phyloP scores from a whole-genome alignment of 1,140 invertebrate species.

The Drosophila pachea region DNA sequence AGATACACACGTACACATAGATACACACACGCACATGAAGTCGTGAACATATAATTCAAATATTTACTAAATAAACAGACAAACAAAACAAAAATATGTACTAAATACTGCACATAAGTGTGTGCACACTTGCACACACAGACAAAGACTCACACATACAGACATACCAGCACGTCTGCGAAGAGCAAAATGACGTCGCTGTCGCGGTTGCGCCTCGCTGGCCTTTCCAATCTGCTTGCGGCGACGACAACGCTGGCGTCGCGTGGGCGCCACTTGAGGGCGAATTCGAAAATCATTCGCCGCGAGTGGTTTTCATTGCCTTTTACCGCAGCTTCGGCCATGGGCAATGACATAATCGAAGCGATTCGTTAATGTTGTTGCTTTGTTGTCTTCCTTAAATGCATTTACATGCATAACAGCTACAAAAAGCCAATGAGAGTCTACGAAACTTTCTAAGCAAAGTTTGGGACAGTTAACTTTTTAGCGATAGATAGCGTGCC shows the following conservation, averaged over 20 bases:
- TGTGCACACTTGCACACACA: constrained; percentile 6
- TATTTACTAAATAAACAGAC: constrained; percentile 68
- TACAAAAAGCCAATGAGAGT: background rate
- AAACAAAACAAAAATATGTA: constrained; percentile 32
- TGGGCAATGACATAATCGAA: constrained; percentile 43
- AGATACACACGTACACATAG: constrained; percentile 38
- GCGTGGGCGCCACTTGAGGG: constrained; percentile 60
- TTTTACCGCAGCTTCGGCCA: constrained; percentile 28
- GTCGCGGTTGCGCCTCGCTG: constrained; percentile 65
- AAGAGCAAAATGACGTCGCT: constrained; percentile 36
- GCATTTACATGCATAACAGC: constrained; percentile 35
- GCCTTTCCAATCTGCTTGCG: constrained; percentile 48
- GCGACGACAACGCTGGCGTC: constrained; percentile 16
- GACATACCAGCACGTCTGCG: background rate
- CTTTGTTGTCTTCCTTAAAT: constrained; percentile 12
- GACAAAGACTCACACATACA: background rate
- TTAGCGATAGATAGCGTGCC: constrained; percentile 28
- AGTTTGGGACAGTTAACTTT: constrained; percentile 8
- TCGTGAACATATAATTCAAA: constrained; percentile 50
- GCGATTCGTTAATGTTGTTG: constrained; percentile 23
- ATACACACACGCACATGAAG: constrained; percentile 10
- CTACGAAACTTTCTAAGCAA: constrained; percentile 19
- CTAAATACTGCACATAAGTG: constrained; percentile 7
- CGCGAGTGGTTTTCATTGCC: constrained; percentile 12
- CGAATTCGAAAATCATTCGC: constrained; percentile 32